Evolutionary conservation across 1,140 invertebrate genomes (phyloP).

Genomic region (Drosophila bifasciata): DNA sequence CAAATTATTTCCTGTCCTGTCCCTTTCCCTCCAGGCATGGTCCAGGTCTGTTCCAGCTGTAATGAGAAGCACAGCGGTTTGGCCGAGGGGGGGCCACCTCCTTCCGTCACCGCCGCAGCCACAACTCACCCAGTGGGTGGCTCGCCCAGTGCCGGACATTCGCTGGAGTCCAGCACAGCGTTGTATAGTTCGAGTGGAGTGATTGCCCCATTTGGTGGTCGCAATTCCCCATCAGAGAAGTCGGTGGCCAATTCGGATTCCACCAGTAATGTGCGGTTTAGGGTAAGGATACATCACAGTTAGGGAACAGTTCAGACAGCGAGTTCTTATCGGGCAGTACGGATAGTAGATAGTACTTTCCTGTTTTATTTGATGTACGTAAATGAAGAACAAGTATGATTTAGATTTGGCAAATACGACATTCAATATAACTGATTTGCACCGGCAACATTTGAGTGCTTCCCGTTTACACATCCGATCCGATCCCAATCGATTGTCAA

Average conservation of each 20-base stretch:
- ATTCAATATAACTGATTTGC: too few species aligned
- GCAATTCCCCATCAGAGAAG: slow-evolving; percentile 79
- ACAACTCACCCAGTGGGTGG: slow-evolving; percentile 22
- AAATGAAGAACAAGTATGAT: too few species aligned
- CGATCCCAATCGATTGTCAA: slow-evolving; percentile 39
- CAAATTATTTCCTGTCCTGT: slow-evolving; percentile 2
- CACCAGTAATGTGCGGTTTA: slow-evolving; percentile 82
- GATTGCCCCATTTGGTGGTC: slow-evolving; percentile 51
- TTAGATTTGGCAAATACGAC: too few species aligned
- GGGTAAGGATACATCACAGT: slow-evolving; percentile 52
- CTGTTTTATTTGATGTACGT: too few species aligned
- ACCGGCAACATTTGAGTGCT: too few species aligned
- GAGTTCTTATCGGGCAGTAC: not conserved
- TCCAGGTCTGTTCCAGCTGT: slow-evolving; percentile 93
- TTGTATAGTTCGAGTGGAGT: slow-evolving; percentile 54
- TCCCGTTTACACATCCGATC: too few species aligned
- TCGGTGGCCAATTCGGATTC: slow-evolving; percentile 81
- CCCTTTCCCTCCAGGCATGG: slow-evolving; percentile 86
- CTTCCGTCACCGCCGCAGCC: slow-evolving; percentile 10
- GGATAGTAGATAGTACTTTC: too few species aligned
- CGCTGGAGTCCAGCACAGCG: slow-evolving; percentile 51
- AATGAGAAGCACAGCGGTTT: slow-evolving; percentile 77
- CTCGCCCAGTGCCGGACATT: slow-evolving; percentile 42
- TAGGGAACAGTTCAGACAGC: not conserved
- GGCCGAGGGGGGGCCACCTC: slow-evolving; percentile 67